These are phyloP conservation scores for Tetramorium bicarinatum DNA, from an alignment of 2,888 invertebrate species.

Conservation along the genomic window DNA sequence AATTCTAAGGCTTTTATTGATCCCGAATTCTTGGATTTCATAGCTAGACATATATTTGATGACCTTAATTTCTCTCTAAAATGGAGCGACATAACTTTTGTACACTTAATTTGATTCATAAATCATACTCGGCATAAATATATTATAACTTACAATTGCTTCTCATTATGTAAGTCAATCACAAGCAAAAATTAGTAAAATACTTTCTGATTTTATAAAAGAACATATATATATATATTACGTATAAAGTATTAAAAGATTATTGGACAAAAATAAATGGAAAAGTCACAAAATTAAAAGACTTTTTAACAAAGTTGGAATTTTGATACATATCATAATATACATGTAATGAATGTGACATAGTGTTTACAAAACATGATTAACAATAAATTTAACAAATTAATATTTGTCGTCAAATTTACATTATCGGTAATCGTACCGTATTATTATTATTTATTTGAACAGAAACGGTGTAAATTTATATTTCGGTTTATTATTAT, in stretches of 20 bases:
- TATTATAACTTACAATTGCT: conserved; percentile 4
- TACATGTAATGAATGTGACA: neutral
- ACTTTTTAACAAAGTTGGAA: neutral
- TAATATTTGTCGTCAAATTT: conserved; percentile 18
- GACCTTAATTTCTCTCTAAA: conserved; percentile 41
- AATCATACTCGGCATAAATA: neutral
- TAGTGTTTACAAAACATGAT: neutral
- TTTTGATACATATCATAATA: neutral
- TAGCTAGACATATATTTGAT: conserved; percentile 2
- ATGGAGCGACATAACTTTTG: neutral
- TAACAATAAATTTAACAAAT: conserved; percentile 11
- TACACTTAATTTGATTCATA: conserved; percentile 24
- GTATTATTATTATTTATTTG: neutral
- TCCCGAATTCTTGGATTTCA: neutral
- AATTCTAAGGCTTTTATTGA: conserved; percentile 15
- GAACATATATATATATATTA: neutral
- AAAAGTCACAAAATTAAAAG: neutral
- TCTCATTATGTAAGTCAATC: neutral
- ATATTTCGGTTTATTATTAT: neutral
- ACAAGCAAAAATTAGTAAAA: neutral
- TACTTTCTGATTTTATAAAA: neutral
- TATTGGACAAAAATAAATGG: neutral
- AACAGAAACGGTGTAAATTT: neutral
- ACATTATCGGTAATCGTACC: neutral
- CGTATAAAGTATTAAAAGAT: neutral